Percentiles rank a stretch among this genome's conserved stretches.
These are phyloP conservation scores for zebrafish (Danio rerio) DNA, from an alignment of 2,113 vertebrate genomes.

Conservation along the genomic window GRCz12tu NC_133185.1:2340501-2341000, in stretches of 20 bases:
- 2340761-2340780: slow-evolving; percentile 33
- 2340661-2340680: not conserved
- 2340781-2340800: slow-evolving; percentile 29
- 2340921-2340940: slow-evolving; percentile 45
- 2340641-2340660: not conserved
- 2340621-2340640: too few species aligned
- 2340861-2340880: slow-evolving; percentile 31
- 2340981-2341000: slow-evolving; percentile 43
- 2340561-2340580: too few species aligned
- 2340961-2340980: slow-evolving; percentile 50
- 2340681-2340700: not conserved
- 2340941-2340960: slow-evolving; percentile 44
- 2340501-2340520: too few species aligned
- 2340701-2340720: not conserved
- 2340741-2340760: slow-evolving; percentile 11
- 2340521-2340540: too few species aligned
- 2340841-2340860: slow-evolving; percentile 32
- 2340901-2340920: not conserved
- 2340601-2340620: too few species aligned
- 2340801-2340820: not conserved
- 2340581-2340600: too few species aligned
- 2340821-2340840: slow-evolving; percentile 12
- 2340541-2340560: too few species aligned
- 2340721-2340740: not conserved
- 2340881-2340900: slow-evolving; percentile 14